Percentiles rank a stretch among this genome's conserved stretches.
Evolutionary conservation across 2,113 vertebrate species (phyloP).

Genomic region (Scortum barcoo): DNA sequence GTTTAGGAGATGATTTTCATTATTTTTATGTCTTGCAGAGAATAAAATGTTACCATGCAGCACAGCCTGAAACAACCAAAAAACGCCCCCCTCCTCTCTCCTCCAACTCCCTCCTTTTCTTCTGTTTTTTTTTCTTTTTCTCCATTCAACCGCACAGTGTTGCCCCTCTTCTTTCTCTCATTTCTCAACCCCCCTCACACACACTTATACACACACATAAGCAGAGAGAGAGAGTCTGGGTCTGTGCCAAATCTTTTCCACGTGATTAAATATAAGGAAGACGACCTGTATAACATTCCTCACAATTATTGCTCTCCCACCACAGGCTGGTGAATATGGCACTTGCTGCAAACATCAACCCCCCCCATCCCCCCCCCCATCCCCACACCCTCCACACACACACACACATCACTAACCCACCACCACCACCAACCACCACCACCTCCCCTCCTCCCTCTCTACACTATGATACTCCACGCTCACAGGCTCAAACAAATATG

Average conservation of each 20-base stretch:
- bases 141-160: conserved; percentile 57
- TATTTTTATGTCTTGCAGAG: conserved; percentile 39
- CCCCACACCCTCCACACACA: too few relatives aligned
- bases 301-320: conserved; percentile 66
- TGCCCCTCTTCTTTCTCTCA: conserved; percentile 54
- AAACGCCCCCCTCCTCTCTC: conserved; percentile 27
- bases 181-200: conserved; percentile 46
- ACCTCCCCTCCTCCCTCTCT: too few relatives aligned
- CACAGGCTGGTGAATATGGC: conserved; percentile 52
- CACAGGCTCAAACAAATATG: conserved; percentile 51
- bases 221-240: conserved; percentile 21
- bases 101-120: neutral
- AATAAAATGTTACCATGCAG: conserved; percentile 62
- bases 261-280: conserved; percentile 81
- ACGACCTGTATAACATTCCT: conserved; percentile 78
- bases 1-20: conserved; percentile 47
- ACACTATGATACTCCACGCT: conserved; percentile 22
- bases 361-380: too few relatives aligned
- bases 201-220: conserved; percentile 16
- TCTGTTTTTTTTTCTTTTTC: conserved; percentile 41
- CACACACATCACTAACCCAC: too few relatives aligned
- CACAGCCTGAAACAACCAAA: conserved; percentile 48
- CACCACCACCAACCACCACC: too few relatives aligned
- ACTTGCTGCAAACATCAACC: conserved; percentile 35
- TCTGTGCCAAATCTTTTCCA: conserved; percentile 77